Evolutionary conservation across 2,888 invertebrate genomes (phyloP).

Genomic region (Drosophila fungiperda): DNA sequence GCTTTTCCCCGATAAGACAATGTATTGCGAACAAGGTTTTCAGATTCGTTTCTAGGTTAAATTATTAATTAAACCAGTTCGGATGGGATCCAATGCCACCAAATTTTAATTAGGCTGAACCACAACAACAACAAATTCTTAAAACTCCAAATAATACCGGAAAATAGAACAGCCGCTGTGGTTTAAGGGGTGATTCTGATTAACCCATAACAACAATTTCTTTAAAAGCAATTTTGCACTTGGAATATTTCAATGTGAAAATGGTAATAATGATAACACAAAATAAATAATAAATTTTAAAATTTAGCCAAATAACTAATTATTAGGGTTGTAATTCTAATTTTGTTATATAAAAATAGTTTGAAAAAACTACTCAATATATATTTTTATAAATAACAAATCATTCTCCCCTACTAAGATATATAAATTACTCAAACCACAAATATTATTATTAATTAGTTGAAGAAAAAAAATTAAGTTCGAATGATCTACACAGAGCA

Average conservation of each 20-base stretch:
- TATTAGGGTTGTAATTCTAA: too few relatives aligned
- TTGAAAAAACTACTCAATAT: too few relatives aligned
- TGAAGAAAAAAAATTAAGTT: background rate
- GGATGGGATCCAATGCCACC: conserved; percentile 1
- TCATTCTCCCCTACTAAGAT: background rate
- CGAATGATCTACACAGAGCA: background rate
- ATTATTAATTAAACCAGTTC: conserved; percentile 11
- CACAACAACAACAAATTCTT: conserved; percentile 2
- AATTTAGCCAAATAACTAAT: background rate
- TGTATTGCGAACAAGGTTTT: conserved; percentile 47
- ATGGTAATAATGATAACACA: background rate
- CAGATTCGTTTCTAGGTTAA: conserved; percentile 43
- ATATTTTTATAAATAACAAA: background rate
- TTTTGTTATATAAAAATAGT: too few relatives aligned
- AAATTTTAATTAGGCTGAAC: conserved; percentile 13
- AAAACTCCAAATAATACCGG: background rate
- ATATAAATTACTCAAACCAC: background rate
- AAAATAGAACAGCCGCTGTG: background rate
- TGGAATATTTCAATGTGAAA: background rate
- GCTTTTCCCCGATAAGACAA: conserved; percentile 42
- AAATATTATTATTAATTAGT: background rate
- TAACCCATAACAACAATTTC: background rate
- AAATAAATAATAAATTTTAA: background rate
- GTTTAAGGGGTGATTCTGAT: background rate
- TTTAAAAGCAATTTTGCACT: background rate